Evolutionary conservation across 2,797 vertebrate species (phyloP).

Genomic region (Halcyon badia): DNA sequence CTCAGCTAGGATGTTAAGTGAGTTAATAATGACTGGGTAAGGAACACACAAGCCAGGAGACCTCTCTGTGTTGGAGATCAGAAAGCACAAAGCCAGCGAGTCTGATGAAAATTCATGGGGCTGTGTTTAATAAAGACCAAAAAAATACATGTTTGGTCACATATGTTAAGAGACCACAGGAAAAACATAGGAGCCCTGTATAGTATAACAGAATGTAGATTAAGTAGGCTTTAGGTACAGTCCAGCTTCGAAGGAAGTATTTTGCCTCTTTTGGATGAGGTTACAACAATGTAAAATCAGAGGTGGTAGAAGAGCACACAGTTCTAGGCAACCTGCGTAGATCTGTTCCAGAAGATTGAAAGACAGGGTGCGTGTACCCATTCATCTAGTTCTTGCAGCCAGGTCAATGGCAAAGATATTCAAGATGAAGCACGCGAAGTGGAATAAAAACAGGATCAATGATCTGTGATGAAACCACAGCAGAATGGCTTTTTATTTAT

Average conservation of each 20-base stretch:
- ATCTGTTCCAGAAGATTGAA: not conserved
- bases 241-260: not conserved
- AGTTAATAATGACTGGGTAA: not conserved
- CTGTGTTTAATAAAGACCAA: not conserved
- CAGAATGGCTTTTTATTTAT: not conserved
- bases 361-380: fast-evolving
- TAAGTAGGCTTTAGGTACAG: not conserved
- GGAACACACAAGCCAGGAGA: not conserved
- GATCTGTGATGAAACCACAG: not conserved
- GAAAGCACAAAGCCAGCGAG: not conserved
- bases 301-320: not conserved
- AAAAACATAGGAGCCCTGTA: not conserved
- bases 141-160: not conserved
- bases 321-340: not conserved
- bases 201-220: not conserved
- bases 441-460: not conserved
- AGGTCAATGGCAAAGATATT: not conserved
- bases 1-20: not conserved
- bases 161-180: fast-evolving
- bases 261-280: not conserved
- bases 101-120: not conserved
- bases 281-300: not conserved
- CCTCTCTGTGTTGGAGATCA: not conserved
- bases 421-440: not conserved
- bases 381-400: not conserved